Percentiles rank a stretch among this genome's conserved stretches.
Evolutionary conservation across 2,888 invertebrate species (phyloP).

Genomic region (Perizoma flavofasciatum): DNA sequence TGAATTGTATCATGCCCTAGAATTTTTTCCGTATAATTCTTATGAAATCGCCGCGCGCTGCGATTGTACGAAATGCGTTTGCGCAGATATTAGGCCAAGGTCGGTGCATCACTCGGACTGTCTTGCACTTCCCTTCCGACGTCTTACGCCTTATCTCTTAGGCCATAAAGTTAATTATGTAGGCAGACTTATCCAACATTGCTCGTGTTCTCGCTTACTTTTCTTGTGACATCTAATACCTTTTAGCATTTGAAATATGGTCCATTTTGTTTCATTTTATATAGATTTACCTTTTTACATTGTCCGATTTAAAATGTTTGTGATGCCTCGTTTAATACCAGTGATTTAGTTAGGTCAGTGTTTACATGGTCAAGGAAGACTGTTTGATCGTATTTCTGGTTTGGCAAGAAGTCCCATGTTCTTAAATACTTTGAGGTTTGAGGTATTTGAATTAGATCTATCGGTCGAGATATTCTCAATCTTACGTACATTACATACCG

Average conservation of each 20-base stretch:
- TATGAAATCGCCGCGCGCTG: conserved; percentile 53
- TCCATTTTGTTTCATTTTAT: conserved; percentile 1
- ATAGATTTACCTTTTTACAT: neutral
- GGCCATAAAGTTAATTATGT: conserved; percentile 11
- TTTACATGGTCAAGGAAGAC: conserved; percentile 50
- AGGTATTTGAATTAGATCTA: neutral
- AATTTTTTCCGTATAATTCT: conserved; percentile 61
- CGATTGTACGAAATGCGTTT: conserved; percentile 56
- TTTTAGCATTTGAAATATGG: neutral
- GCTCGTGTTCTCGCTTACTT: neutral
- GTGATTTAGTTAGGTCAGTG: conserved; percentile 35
- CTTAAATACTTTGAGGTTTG: neutral
- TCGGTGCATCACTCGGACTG: conserved; percentile 30
- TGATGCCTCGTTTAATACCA: conserved; percentile 14
- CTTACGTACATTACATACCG: too few relatives aligned
- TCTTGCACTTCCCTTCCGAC: conserved; percentile 16
- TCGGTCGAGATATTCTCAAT: too few relatives aligned
- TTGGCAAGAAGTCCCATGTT: conserved; percentile 11
- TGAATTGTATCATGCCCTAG: conserved; percentile 49
- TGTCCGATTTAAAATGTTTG: conserved; percentile 17
- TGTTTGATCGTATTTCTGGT: conserved; percentile 15
- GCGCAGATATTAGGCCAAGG: conserved; percentile 73
- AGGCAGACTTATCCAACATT: neutral
- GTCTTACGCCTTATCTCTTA: conserved; percentile 5
- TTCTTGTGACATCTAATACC: neutral